A percentile compares a stretch with the other conserved stretches of the same genome.
Conservation (phyloP, 2,888 invertebrate genomes). For the Idaea straminata region DNA sequence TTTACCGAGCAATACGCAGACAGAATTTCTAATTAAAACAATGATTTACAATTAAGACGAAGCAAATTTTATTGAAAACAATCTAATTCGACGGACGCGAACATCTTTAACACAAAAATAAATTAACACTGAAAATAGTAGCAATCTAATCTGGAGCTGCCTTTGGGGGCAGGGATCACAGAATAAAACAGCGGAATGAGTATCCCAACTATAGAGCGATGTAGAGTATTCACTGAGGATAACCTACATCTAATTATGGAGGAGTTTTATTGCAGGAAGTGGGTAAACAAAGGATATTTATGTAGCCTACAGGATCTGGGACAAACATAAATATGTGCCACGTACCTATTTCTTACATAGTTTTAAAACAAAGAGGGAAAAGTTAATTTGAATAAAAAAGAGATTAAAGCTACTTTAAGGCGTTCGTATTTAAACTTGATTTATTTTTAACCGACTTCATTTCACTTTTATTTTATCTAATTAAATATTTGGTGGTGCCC, state of each 20-base stretch:
- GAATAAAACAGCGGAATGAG: conserved; percentile 26
- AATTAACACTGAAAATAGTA: conserved; percentile 33
- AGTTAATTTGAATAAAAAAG: too few species aligned
- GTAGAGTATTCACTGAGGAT: not conserved
- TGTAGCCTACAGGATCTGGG: not conserved
- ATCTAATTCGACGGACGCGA: conserved; percentile 25
- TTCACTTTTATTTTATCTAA: too few species aligned
- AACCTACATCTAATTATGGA: not conserved
- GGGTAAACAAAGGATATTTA: not conserved
- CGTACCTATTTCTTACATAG: too few species aligned
- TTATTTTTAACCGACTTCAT: too few species aligned
- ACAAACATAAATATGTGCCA: not conserved
- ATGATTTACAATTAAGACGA: conserved; percentile 40
- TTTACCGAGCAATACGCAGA: conserved; percentile 2
- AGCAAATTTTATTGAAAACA: conserved; percentile 27
- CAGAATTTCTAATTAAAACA: conserved; percentile 36
- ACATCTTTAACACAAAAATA: conserved; percentile 31
- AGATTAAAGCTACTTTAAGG: too few species aligned
- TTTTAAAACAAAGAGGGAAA: too few species aligned
- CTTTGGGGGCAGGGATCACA: conserved; percentile 19
- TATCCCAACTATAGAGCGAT: conserved; percentile 16
- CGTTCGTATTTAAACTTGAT: too few species aligned
- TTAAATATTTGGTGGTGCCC: too few species aligned
- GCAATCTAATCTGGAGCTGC: conserved; percentile 25
- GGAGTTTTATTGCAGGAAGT: not conserved